These are phyloP conservation scores for Lichenostomus cassidix DNA, from an alignment of 2,113 vertebrate genomes.

Conservation along the genomic window DNA sequence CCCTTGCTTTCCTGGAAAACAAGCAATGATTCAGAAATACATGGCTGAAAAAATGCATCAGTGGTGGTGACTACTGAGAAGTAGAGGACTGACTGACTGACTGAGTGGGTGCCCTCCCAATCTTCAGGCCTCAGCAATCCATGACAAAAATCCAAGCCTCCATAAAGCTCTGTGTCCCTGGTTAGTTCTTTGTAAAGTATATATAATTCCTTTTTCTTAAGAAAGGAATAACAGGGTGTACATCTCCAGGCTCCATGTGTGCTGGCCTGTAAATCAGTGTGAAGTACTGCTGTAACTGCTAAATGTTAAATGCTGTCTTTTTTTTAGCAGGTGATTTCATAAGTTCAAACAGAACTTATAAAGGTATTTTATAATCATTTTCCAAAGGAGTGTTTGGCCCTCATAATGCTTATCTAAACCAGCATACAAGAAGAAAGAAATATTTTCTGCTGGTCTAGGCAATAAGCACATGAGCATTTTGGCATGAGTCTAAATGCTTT, in stretches of 20 bases:
- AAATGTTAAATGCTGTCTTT: neutral
- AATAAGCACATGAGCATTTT: neutral
- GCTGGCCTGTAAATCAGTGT: neutral
- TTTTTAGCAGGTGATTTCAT: neutral
- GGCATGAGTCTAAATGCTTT: conserved; percentile 4
- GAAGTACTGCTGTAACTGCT: neutral
- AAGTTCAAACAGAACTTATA: neutral
- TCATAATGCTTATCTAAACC: conserved; percentile 10
- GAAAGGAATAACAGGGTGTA: neutral
- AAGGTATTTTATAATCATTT: neutral
- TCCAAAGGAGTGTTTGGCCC: neutral
- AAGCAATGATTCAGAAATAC: neutral
- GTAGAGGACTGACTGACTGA: neutral
- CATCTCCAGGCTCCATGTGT: neutral
- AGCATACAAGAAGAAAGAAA: neutral
- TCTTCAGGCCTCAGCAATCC: neutral
- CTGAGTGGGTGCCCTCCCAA: neutral
- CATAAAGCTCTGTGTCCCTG: neutral
- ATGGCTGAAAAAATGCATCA: neutral
- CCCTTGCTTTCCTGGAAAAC: neutral
- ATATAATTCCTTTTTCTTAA: neutral
- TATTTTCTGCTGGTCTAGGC: neutral
- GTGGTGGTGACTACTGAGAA: neutral
- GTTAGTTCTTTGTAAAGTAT: neutral
- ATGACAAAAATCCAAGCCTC: neutral